These are phyloP conservation scores for Sinopyrophorus schimmeli DNA, from an alignment of 2,888 invertebrate species.

Conservation along the genomic window DNA sequence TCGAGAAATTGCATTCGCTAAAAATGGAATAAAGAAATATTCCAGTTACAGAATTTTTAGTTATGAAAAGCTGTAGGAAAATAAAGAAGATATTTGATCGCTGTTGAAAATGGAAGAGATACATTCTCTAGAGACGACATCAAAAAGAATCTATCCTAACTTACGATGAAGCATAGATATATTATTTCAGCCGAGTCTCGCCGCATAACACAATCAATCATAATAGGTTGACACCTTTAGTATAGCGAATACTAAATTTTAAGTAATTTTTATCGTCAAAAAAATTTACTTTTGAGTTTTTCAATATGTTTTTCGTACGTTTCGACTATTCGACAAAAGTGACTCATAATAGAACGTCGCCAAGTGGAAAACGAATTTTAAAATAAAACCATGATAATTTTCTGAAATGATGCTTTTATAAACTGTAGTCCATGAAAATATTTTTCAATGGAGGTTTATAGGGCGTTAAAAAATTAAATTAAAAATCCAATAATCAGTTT, in stretches of 20 bases:
- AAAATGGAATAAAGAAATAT: conserved; percentile 13
- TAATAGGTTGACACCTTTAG: conserved; percentile 31
- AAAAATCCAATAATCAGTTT: no score
- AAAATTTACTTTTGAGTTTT: no score
- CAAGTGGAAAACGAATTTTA: no score
- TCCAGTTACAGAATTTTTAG: conserved; percentile 30
- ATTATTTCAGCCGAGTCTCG: conserved; percentile 35
- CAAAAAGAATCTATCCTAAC: conserved; percentile 37
- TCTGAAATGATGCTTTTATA: no score
- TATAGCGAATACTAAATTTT: conserved; percentile 14
- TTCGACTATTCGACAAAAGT: no score
- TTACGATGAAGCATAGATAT: conserved; percentile 38
- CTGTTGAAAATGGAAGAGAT: conserved; percentile 26
- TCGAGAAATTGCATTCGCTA: no score
- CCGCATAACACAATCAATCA: conserved; percentile 40
- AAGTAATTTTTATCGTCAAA: conserved; percentile 16
- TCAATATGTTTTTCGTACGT: no score
- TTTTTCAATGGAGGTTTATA: no score
- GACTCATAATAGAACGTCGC: no score
- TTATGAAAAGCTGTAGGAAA: conserved; percentile 30
- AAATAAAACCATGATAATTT: no score
- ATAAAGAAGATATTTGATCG: conserved; percentile 33
- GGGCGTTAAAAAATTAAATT: no score
- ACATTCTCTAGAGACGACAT: conserved; percentile 34
- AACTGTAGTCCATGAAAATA: no score